Conservation (phyloP, 2,888 invertebrate species). For the Notocelia uddmanniana region DNA sequence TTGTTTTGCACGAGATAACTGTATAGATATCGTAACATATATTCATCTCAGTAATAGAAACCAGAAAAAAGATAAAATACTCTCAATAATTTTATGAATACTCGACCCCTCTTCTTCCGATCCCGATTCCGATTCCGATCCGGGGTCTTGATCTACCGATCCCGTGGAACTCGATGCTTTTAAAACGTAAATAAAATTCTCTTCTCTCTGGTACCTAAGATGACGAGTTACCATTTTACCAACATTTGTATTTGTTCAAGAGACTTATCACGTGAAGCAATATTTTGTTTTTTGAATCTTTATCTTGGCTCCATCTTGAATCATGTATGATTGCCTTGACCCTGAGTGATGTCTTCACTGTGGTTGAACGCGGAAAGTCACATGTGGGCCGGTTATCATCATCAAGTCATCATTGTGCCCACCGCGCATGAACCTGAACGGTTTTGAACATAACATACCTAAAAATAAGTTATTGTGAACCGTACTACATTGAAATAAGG, state of each 20-base stretch:
- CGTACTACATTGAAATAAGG: not conserved
- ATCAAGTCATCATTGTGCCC: constrained; percentile 44
- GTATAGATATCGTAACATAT: not conserved
- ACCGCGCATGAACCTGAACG: constrained; percentile 35
- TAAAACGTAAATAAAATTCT: no score
- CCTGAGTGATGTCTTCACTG: constrained; percentile 31
- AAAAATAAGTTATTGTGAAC: not conserved
- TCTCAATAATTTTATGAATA: no score
- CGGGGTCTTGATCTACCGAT: no score
- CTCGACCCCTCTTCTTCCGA: no score
- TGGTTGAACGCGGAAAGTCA: constrained; percentile 41
- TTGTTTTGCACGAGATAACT: not conserved
- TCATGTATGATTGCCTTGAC: constrained; percentile 35
- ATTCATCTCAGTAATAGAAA: not conserved
- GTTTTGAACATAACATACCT: constrained; percentile 12
- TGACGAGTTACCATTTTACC: no score
- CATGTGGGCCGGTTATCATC: constrained; percentile 39
- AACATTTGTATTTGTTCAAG: no score
- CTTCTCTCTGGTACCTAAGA: no score
- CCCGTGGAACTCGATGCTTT: no score
- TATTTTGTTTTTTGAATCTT: no score
- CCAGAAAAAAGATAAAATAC: no score
- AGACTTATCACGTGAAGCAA: no score
- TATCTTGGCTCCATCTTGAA: not conserved
- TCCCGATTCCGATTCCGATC: no score